A percentile compares a stretch with the other conserved stretches of the same genome.
Evolutionary conservation across 2,888 invertebrate species (phyloP).

Genomic region (Callosobruchus maculatus): DNA sequence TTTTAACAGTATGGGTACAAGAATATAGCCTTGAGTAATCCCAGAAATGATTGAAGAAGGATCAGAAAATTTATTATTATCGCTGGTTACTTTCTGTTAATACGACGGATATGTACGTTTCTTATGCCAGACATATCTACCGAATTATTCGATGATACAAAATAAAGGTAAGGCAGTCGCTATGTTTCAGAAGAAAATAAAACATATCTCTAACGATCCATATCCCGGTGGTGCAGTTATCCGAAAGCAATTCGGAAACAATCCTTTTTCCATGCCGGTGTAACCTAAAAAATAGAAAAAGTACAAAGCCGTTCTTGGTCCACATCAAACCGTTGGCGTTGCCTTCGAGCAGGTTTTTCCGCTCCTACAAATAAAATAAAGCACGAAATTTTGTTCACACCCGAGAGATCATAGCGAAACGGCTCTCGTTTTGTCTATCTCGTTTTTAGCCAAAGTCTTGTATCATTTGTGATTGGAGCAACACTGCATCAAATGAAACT

Average conservation of each 20-base stretch:
- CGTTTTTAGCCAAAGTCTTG: background rate
- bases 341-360: background rate
- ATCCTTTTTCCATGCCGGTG: background rate
- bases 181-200: no score
- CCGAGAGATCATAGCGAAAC: background rate
- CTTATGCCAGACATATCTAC: no score
- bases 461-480: conserved; percentile 29
- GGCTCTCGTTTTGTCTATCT: background rate
- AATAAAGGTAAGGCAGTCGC: no score
- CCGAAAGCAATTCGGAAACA: background rate
- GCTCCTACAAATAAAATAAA: background rate
- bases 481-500: conserved; percentile 36
- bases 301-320: background rate
- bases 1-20: no score
- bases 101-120: no score
- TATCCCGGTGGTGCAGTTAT: background rate
- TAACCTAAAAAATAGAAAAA: background rate
- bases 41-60: no score
- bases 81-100: no score
- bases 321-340: background rate
- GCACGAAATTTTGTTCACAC: background rate
- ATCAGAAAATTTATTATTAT: no score
- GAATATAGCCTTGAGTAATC: no score
- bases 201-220: background rate
- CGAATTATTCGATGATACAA: no score